Percentiles rank a stretch among this genome's conserved stretches.
Evolutionary conservation across 2,797 vertebrate species (phyloP).

Genomic region (Orientallactaga sibirica): DNA sequence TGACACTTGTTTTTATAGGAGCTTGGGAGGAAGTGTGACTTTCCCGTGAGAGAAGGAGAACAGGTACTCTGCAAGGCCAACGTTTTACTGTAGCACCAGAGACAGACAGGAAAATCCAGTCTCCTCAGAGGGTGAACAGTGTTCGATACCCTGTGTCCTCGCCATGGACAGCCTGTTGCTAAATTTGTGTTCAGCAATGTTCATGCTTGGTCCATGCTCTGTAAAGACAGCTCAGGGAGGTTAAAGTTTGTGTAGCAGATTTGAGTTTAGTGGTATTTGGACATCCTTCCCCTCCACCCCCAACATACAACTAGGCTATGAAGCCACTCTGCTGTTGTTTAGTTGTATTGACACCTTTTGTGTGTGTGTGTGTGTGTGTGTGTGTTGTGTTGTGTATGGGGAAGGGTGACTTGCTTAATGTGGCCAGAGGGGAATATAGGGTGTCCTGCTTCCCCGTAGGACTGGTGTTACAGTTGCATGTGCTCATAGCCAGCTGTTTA

Average conservation of each 20-base stretch:
- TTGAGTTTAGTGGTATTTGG: constrained; percentile 75
- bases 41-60: constrained; percentile 80
- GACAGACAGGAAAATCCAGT: constrained; percentile 80
- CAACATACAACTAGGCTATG: not conserved
- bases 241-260: constrained; percentile 79
- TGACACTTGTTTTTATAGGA: constrained; percentile 71
- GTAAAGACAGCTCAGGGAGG: constrained; percentile 59
- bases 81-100: constrained; percentile 80
- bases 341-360: no score
- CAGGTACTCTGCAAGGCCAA: constrained; percentile 80
- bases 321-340: not conserved
- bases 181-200: constrained; percentile 70
- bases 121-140: constrained; percentile 73
- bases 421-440: no score
- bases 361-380: no score
- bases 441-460: no score
- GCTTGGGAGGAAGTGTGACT: constrained; percentile 82
- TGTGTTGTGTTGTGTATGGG: no score
- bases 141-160: constrained; percentile 73
- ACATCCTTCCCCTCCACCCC: not conserved
- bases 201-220: constrained; percentile 78
- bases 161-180: constrained; percentile 75
- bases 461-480: no score
- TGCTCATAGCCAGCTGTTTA: no score
- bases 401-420: no score